Evolutionary conservation across 1,140 invertebrate species (phyloP).

Genomic region (Nebria ingens): DNA sequence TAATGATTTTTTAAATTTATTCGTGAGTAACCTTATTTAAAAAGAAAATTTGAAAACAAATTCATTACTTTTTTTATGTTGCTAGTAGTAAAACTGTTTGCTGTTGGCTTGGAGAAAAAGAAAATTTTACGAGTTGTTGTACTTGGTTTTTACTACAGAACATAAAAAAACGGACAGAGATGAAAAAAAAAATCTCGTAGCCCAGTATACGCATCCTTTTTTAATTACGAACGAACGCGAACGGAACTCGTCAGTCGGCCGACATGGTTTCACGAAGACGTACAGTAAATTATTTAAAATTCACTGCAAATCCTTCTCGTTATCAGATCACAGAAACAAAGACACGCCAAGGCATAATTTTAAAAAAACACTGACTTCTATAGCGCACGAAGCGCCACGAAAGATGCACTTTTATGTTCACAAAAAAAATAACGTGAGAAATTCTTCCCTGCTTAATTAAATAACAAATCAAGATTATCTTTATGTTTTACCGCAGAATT

Average conservation of each 20-base stretch:
- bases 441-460: neutral
- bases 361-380: neutral
- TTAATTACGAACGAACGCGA: slow-evolving; percentile 7
- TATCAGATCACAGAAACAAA: slow-evolving; percentile 2
- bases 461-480: neutral
- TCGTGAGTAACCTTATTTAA: no score
- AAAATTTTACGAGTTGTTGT: no score
- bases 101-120: no score
- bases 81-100: no score
- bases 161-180: neutral
- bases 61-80: no score
- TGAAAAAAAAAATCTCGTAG: neutral
- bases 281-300: slow-evolving; percentile 6
- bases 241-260: neutral
- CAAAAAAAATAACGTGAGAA: neutral
- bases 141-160: no score
- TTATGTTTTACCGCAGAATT: no score
- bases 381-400: neutral
- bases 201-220: neutral
- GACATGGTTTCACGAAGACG: neutral
- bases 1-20: no score
- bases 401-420: neutral
- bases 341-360: neutral
- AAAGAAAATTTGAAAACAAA: no score
- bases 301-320: neutral